These are phyloP conservation scores for Rhinogobius similis DNA, from an alignment of 2,113 vertebrate species.

Conservation along the genomic window DNA sequence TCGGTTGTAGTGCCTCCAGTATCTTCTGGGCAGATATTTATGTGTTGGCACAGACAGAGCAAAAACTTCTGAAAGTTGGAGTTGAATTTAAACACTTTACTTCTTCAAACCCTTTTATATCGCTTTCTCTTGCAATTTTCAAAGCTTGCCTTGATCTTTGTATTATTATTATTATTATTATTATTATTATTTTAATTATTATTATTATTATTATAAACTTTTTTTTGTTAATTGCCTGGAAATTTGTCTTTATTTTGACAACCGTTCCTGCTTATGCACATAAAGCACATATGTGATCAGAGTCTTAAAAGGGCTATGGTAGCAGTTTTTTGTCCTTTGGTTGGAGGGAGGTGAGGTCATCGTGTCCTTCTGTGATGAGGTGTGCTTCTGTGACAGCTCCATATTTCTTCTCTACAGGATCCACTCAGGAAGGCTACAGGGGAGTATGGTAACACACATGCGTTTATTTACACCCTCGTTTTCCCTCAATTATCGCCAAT, in stretches of 20 bases:
- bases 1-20: background rate
- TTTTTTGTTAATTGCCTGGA: background rate
- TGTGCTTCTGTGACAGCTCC: slow-evolving; percentile 58
- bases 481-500: slow-evolving; percentile 30
- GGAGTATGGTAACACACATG: slow-evolving; percentile 8
- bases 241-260: background rate
- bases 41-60: background rate
- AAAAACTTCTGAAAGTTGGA: slow-evolving; percentile 8
- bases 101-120: slow-evolving; percentile 27
- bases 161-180: too few relatives aligned
- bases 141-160: background rate
- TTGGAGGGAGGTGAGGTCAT: slow-evolving; percentile 38
- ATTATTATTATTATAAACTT: too few relatives aligned
- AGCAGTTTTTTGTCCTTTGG: background rate
- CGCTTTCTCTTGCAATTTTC: slow-evolving; percentile 12
- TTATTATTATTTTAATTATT: too few relatives aligned
- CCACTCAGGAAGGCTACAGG: slow-evolving; percentile 37
- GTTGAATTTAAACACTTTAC: slow-evolving; percentile 29
- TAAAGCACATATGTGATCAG: too few relatives aligned
- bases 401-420: slow-evolving; percentile 64
- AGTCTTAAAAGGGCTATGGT: background rate
- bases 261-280: background rate
- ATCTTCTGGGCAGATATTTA: slow-evolving; percentile 1
- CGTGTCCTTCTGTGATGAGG: slow-evolving; percentile 44
- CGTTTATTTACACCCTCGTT: slow-evolving; percentile 52